Conservation (phyloP, 2,113 vertebrate species). For the Heloderma charlesbogerti region DNA sequence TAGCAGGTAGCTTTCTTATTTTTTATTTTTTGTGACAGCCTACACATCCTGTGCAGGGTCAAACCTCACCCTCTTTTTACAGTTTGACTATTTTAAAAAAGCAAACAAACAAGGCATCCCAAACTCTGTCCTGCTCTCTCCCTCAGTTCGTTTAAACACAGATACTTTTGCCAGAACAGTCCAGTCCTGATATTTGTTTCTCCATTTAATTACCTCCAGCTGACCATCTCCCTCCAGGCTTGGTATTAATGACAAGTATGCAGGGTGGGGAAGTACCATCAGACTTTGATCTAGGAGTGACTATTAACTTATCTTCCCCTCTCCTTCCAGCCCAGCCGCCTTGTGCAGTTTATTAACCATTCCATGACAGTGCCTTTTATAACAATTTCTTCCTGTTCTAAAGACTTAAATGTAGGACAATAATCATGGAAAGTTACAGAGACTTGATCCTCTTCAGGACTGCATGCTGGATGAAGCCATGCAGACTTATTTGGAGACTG, state of each 20-base stretch:
- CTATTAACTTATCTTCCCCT: conserved; percentile 11
- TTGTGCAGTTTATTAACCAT: neutral
- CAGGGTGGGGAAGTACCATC: conserved; percentile 20
- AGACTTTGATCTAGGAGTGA: conserved; percentile 1
- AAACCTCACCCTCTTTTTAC: conserved; percentile 39
- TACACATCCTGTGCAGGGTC: conserved; percentile 48
- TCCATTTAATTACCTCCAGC: conserved; percentile 62
- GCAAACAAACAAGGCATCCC: conserved; percentile 25
- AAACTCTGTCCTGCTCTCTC: conserved; percentile 39
- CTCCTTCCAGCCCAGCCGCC: neutral
- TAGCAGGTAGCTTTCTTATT: conserved; percentile 44
- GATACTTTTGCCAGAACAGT: conserved; percentile 45
- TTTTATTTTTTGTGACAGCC: conserved; percentile 15
- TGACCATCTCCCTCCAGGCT: conserved; percentile 37
- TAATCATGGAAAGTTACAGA: neutral
- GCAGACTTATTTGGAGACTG: neutral
- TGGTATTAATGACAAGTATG: conserved; percentile 50
- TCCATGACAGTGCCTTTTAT: neutral
- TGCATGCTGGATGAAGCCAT: neutral
- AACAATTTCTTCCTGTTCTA: neutral
- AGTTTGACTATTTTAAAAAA: conserved; percentile 46
- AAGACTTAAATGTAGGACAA: conserved; percentile 5
- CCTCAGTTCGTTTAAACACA: conserved; percentile 27
- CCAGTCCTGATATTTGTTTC: conserved; percentile 42
- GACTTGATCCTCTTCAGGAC: neutral